These are phyloP conservation scores for Upupa epops DNA, from an alignment of 2,113 vertebrate genomes.

Conservation along the genomic window DNA sequence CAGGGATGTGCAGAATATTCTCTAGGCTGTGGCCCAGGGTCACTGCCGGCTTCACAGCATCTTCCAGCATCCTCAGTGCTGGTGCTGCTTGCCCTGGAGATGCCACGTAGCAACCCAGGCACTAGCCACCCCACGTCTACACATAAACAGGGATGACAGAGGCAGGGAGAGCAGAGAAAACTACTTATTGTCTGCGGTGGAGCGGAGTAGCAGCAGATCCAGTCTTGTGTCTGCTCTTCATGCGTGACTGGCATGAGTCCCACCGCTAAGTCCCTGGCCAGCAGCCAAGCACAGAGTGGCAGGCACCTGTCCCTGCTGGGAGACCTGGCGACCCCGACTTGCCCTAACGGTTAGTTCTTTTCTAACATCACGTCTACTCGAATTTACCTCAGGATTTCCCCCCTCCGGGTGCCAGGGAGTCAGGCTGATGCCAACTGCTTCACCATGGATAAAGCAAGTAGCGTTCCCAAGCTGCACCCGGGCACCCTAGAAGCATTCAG, in stretches of 20 bases:
- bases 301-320: constrained; percentile 71
- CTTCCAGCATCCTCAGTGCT: not conserved
- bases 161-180: not conserved
- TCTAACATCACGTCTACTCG: constrained; percentile 64
- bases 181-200: constrained; percentile 5
- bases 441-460: constrained; percentile 1
- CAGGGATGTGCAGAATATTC: not conserved
- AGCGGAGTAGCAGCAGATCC: not conserved
- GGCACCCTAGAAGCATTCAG: constrained; percentile 36
- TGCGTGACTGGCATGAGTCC: constrained; percentile 56
- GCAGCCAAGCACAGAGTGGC: constrained; percentile 28
- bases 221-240: constrained; percentile 48
- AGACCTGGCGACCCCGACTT: constrained; percentile 65
- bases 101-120: constrained; percentile 22
- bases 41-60: not conserved
- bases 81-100: not conserved
- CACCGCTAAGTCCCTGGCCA: constrained; percentile 42
- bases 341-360: constrained; percentile 52
- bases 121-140: not conserved
- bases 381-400: constrained; percentile 70
- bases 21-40: not conserved
- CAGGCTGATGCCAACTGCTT: constrained; percentile 43
- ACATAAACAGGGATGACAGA: not conserved
- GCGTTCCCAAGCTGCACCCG: constrained; percentile 22
- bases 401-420: constrained; percentile 36